These are phyloP conservation scores for Eulemur albifrons DNA, from an alignment of 2,797 vertebrate genomes.

Conservation along the genomic window DNA sequence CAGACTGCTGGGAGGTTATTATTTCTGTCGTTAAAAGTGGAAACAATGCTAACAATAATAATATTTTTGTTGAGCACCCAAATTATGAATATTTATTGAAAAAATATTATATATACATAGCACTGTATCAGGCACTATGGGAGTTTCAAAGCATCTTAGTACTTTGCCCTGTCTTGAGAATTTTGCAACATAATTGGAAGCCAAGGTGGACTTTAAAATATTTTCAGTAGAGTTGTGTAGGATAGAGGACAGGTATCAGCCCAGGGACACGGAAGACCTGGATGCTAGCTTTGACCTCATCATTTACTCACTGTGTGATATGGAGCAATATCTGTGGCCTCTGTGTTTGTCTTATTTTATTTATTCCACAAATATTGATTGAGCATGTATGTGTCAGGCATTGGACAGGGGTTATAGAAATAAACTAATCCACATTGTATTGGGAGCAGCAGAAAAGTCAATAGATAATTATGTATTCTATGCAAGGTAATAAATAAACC, in stretches of 20 bases:
- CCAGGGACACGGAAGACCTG: background rate
- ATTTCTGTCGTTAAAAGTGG: slow-evolving; percentile 68
- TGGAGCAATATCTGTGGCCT: background rate
- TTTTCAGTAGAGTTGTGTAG: background rate
- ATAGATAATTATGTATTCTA: background rate
- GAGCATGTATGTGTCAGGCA: background rate
- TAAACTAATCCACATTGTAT: background rate
- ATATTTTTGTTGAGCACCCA: slow-evolving; percentile 55
- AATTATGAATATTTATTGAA: slow-evolving; percentile 54
- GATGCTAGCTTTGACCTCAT: background rate
- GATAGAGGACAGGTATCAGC: background rate
- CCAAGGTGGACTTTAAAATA: background rate
- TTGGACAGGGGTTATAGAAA: background rate
- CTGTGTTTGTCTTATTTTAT: background rate
- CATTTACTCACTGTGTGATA: background rate
- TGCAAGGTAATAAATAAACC: background rate
- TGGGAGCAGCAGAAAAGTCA: background rate
- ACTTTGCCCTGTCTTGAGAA: background rate
- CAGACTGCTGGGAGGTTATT: slow-evolving; percentile 74
- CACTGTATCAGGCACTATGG: background rate
- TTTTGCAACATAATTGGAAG: background rate
- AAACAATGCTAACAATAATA: slow-evolving; percentile 59
- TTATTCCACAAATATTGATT: background rate
- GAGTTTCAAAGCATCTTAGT: background rate
- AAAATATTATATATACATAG: background rate